These are phyloP conservation scores for Lycaon pictus DNA, from an alignment of 2,113 vertebrate genomes.

Conservation along the genomic window DNA sequence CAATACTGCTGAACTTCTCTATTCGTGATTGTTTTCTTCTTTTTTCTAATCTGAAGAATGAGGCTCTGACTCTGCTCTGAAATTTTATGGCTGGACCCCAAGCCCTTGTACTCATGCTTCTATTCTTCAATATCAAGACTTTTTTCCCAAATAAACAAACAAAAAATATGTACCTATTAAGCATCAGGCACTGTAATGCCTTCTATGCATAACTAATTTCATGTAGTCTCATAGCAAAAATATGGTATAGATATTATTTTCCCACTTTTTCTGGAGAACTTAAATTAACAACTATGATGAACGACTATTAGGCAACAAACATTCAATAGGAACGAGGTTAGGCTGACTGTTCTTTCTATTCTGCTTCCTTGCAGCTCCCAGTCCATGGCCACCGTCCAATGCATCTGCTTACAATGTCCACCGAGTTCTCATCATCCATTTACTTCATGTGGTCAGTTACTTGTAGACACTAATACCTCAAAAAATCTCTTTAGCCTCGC, in stretches of 20 bases:
- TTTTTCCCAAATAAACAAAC: not conserved
- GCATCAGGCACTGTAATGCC: rapidly evolving
- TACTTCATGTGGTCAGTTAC: too few species aligned
- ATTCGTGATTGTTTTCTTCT: not conserved
- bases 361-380: too few species aligned
- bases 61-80: not conserved
- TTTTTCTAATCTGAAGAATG: not conserved
- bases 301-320: not conserved
- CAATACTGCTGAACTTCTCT: not conserved
- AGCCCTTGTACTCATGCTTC: not conserved
- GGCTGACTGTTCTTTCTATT: too few species aligned
- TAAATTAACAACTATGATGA: not conserved
- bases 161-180: not conserved
- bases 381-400: too few species aligned
- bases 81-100: not conserved
- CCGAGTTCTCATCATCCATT: too few species aligned
- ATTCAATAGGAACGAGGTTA: too few species aligned
- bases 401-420: too few species aligned
- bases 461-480: too few species aligned
- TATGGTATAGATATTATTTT: not conserved
- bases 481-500: too few species aligned
- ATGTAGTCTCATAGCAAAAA: not conserved
- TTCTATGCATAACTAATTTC: not conserved
- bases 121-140: not conserved
- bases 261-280: not conserved